Evolutionary conservation across 2,113 vertebrate genomes (phyloP), one percentile per base, ranked within the genome.

Genomic region (Thymallus thymallus): DNA sequence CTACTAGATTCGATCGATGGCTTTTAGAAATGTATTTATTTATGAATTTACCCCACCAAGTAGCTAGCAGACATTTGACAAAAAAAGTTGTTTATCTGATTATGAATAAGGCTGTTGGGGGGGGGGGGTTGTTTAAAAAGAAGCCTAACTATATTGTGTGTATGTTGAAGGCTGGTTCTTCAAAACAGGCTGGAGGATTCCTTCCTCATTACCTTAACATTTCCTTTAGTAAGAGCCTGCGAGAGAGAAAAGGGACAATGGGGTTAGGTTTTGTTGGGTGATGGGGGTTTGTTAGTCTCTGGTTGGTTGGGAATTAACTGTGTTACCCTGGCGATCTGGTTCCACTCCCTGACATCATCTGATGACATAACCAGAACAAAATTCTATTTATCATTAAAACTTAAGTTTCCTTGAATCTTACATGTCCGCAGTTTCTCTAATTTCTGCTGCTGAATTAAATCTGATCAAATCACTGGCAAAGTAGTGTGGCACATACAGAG

Each of bases 131-230:
- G 41, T 20, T n/a, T 10, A 46, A 22, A 51, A 22, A 67, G 3
- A 26, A 3, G 18, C 35, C 69, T 71, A 64, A 61, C 29, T 65
- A 41, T 62, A 73, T 63, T 74, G 63, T 66, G 63, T 83, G 56
- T 76, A 61, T 77, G 76, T 85, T 87, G 88, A 89, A 91, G 89
- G 85, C 88, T 91, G 89, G 89, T 80, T 91, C 88, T 91, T 91
- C 90, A 90, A 88, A 84, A 87, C 65, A 0, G 67, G 79, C 61
- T 13, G 4, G 14, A 26, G 41, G 48, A 29, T 77, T 87, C 72
- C 68, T 76, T 87, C 72, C 68, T 76, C 70, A 58, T 30, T 60
- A 67, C 61, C 62, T 77, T 67, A 70, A 66, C 30, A 80, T 80
- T 84, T 84, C 55, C 69, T 73, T 45, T 60, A 63, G 3, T 51